Base-by-base conservation (phyloP, 2,797 vertebrate genomes). In the Toxotes lorentzi region DNA sequence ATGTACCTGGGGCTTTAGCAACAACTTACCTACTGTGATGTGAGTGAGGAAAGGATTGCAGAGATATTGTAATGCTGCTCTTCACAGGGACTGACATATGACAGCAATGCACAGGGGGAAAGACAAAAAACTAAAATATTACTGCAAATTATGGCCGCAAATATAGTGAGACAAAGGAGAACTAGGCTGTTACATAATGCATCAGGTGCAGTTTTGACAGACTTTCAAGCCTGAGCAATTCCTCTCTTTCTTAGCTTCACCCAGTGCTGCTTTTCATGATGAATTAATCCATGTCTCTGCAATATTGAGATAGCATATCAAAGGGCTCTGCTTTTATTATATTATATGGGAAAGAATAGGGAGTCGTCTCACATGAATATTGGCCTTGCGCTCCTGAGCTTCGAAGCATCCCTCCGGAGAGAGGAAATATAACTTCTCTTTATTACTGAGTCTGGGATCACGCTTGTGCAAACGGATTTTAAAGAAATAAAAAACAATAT, bases 301-400 rank as follows among this genome's bases (percentile, higher is more conserved):
- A 81, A 34, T 69, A 53, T 58, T 71, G 51, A 82, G 76, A 66
- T 38, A 82, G 63, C 62, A 78, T 73, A 81, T 86, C 47, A 82
- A 74, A 90, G 38, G 56, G 53, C 47, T 35, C 53, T 41, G 50
- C 45, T 66, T 21, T 67, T 67, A 45, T 24, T 57, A 12, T 47
- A 74, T 82, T 59, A 71, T 77, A 58, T 73, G 34, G 4, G 43
- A 51, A 70, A 82, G 59, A 83, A 87, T 73, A 61, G n/a, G 35
- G 7, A 47, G 13, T 41, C 1, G 1, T 58, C 61, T 70, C 32
- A 58, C 66, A 38, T 76, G 48, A 73, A 78, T 70, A 69, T 57
- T 21, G 21, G 68, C 4, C 50, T 77, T 76, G 2, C 73, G 63
- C 41, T 67, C 51, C 23, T 3, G 2, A 62, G 73, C 69, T 79